Conservation (phyloP, 2,888 invertebrate genomes). For the Microctonus aethiopoides region DNA sequence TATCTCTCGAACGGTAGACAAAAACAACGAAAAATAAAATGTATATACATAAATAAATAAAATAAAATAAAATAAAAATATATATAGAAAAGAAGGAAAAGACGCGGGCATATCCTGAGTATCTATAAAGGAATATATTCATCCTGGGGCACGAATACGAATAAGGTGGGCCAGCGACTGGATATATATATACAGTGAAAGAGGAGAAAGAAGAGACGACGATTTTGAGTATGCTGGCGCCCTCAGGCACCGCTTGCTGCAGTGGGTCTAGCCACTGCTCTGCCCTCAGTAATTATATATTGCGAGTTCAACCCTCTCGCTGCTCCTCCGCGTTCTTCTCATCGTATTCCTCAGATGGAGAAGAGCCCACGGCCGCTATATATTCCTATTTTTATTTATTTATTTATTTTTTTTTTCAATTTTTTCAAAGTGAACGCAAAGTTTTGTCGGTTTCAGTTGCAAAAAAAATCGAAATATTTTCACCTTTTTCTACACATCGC, state of each 20-base stretch:
- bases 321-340: constrained; percentile 16
- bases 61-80: constrained; percentile 3
- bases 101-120: constrained; percentile 48
- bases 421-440: constrained; percentile 30
- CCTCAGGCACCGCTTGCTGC: constrained; percentile 55
- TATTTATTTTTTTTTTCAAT: constrained; percentile 28
- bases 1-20: constrained; percentile 31
- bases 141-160: constrained; percentile 61
- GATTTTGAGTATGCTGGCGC: constrained; percentile 56
- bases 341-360: neutral
- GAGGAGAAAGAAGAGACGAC: constrained; percentile 43
- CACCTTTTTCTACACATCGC: constrained; percentile 20
- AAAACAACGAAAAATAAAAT: constrained; percentile 20
- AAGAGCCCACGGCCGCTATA: constrained; percentile 33
- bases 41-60: neutral
- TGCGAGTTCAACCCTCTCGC: constrained; percentile 41
- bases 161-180: constrained; percentile 48
- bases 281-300: constrained; percentile 59
- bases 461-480: constrained; percentile 35
- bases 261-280: constrained; percentile 62
- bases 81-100: constrained; percentile 28
- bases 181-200: constrained; percentile 6
- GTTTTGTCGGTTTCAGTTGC: constrained; percentile 22
- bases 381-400: constrained; percentile 39
- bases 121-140: constrained; percentile 43